phyloP scores from a whole-genome alignment of 2,113 vertebrate genomes.

The Microtus montanus region DNA sequence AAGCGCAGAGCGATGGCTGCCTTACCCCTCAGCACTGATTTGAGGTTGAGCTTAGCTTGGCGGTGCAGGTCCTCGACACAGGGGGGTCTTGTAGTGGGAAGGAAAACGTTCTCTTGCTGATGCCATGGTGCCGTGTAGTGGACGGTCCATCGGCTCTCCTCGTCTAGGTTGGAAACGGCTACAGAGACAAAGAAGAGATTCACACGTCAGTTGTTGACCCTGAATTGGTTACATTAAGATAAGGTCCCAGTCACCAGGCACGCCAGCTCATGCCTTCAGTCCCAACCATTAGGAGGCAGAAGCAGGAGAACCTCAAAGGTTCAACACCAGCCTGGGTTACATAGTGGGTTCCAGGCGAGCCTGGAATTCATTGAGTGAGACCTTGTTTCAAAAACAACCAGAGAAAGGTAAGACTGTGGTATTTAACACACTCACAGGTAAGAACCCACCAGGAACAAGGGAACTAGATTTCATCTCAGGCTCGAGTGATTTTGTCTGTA shows the following conservation, averaged over 20 bases:
- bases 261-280: not conserved
- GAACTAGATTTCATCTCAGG: not conserved
- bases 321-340: not conserved
- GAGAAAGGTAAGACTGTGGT: not conserved
- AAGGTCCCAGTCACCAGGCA: not conserved
- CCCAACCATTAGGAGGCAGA: too few species aligned
- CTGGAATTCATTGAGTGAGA: not conserved
- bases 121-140: slow-evolving; percentile 98
- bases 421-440: not conserved
- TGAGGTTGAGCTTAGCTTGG: slow-evolving; percentile 98
- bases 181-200: slow-evolving; percentile 65
- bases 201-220: not conserved
- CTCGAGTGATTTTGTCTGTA: not conserved
- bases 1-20: not conserved
- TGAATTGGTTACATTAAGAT: not conserved
- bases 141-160: slow-evolving; percentile 97
- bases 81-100: slow-evolving; percentile 91
- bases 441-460: not conserved
- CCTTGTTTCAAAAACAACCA: not conserved
- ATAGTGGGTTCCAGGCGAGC: not conserved
- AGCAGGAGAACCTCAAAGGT: too few species aligned
- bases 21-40: slow-evolving; percentile 96
- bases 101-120: slow-evolving; percentile 98
- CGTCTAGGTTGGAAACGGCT: slow-evolving; percentile 98
- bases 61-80: slow-evolving; percentile 97